Base-by-base conservation (phyloP, 1,140 invertebrate genomes). In the Drosophila dunni region DNA sequence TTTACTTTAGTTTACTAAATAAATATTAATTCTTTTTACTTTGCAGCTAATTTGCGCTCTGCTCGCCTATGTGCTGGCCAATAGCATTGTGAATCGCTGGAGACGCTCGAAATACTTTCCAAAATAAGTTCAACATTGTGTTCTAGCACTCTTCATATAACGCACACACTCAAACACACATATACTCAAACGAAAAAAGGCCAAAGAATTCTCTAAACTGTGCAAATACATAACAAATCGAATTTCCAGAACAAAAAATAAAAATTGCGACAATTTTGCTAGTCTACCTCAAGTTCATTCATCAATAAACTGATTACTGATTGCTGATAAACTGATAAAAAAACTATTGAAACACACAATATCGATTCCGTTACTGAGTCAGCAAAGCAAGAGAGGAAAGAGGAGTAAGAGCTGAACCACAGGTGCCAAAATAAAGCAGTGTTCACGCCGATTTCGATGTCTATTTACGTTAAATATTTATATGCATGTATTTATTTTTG, bases 81-180 rank as follows among this genome's bases (percentile, higher is more conserved):
- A 90, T 46, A 91, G 90, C 48, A 91, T 91, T 75, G 76, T 91
- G 48, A 91, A 91, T 80, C 90, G 90, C 60, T 91, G 90, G 90
- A 78, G 90, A 53, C 90, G 90, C 56, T 91, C 90, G 11, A 91
- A 91, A 77, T 91, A 91, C 67, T 91, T 85, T 36, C 63, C 84
- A 3, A 91, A 91, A 78, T 91, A 90, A 54, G 17, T 69, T 40
- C 9, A 17, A n/a, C 29, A 45, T 45, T 13, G 0, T 61, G 50
- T 73, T 45, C 54, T 44, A 42, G 45, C 38, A 48, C 57, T 48
- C 38, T 53, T 46, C 48, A 78, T 51, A 73, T 20, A 53, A 53
- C 71, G 54, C 68, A 71, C 75, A 90, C 85, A 79, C 79, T 13
- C 24, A 24, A 1, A 24, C 24, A 24, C 24, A 29, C 24, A 29